Base-by-base conservation (phyloP, 2,797 vertebrate species). In the Silurus lanzhouensis region DNA sequence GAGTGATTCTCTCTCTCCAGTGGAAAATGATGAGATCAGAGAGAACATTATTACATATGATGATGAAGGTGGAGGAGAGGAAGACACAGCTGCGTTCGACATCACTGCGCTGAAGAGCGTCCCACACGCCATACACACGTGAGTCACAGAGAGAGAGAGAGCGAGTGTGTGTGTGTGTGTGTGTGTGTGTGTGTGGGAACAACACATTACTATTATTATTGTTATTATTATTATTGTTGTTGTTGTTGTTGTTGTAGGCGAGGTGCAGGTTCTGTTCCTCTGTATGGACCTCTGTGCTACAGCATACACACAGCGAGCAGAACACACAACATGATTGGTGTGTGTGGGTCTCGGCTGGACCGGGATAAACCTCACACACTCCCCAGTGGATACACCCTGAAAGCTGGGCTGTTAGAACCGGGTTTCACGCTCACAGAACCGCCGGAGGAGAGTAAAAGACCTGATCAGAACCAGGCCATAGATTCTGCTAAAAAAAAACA, bases 21-120 rank as follows among this genome's bases (percentile, higher is more conserved):
- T 92, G 68, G 95, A 95, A 90, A 94, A 95, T 58, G 95, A 95
- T 81, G 95, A 96, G 87, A 93, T 96, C 90, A 92, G 95, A 81
- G 95, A 96, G 90, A 96, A 96, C 94, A 96, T 96, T 92, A 95
- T 96, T 88, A 94, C 93, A 84, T 97, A 98, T 3, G 96, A 98
- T 22, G 97, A 97, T 6, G 97, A 98, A 90, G 97, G 97, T 2
- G 97, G 97, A 0, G 97, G 97, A 25, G 97, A 98, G 38, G 96
- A 96, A 2, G 97, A 98, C 93, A 98, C 97, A 0, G 95, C 96
- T 0, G 97, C 97, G 25, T 98, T 97, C 22, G 97, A 98, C 93
- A 98, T 98, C 63, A 90, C 95, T 0, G 95, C 97, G 1, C 94
- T 98, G 85, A 95, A 96, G 90, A 94, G 93, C 74, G 84, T 89